Conservation (phyloP, 2,888 invertebrate genomes). For the Lymantria monacha region DNA sequence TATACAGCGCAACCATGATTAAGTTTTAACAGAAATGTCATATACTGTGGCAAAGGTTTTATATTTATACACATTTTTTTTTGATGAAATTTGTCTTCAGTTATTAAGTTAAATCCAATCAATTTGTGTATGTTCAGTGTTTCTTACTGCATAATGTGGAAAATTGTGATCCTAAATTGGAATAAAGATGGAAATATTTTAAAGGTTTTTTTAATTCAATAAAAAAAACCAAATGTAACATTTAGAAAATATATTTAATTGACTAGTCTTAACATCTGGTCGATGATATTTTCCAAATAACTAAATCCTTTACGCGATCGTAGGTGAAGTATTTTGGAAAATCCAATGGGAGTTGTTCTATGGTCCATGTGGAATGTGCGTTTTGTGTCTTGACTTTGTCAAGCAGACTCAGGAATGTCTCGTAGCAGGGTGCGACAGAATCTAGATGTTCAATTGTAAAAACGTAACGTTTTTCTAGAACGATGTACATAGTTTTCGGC, state of each 20-base stretch:
- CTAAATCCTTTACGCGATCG: conserved; percentile 89
- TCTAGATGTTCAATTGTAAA: conserved; percentile 91
- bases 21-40: conserved; percentile 29
- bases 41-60: conserved; percentile 38
- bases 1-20: conserved; percentile 20
- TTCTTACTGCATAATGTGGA: conserved; percentile 24
- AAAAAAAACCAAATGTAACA: conserved; percentile 7
- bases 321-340: conserved; percentile 93
- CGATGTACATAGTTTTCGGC: conserved; percentile 86
- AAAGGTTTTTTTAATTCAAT: conserved; percentile 17
- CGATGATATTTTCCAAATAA: conserved; percentile 86
- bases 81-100: neutral
- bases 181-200: conserved; percentile 36
- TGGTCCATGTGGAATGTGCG: conserved; percentile 73
- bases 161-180: conserved; percentile 38
- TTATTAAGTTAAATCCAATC: conserved; percentile 4
- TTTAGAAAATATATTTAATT: conserved; percentile 30
- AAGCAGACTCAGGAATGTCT: conserved; percentile 87
- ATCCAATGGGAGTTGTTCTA: conserved; percentile 85
- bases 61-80: conserved; percentile 23
- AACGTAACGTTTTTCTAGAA: conserved; percentile 93
- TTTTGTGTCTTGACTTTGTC: conserved; percentile 73
- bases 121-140: conserved; percentile 26
- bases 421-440: conserved; percentile 93
- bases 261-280: conserved; percentile 39